Evolutionary conservation across 2,888 invertebrate species (phyloP), one percentile per base, ranked within the genome.

Genomic region (Metallyticus violacea): DNA sequence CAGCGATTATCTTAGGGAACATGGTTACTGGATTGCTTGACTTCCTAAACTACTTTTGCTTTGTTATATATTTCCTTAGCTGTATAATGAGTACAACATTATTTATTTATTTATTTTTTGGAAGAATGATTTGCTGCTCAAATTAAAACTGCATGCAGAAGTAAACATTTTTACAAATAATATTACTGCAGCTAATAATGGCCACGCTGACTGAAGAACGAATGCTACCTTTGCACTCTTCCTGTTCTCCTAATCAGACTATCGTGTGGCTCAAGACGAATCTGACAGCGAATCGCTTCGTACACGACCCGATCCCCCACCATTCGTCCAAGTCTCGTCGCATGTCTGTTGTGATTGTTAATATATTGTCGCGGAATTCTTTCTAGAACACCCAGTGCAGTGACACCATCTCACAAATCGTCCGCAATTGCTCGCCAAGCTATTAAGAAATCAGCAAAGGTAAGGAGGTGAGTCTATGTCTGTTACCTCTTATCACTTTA

Each of bases 261-360:
- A 82, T 82, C 82, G 82, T 82, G 26, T 30, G 76, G 26, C 76
- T 82, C 82, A 82, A 82, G 82, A 82, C 82, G 40, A 62, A 62
- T 62, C 40, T 15, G 40, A 62, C 40, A 62, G 40, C 1, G 40
- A 62, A 62, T 4, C 15, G 15, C 40, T 62, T 62, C 40, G 40
- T 62, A 62, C 40, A 4, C 40, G 15, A 4, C 40, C 40, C 15
- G 40, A 62, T 62, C 40, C 15, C n/a, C 22, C 40, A 62, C 22
- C 22, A 62, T 62, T 62, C n/a, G n/a, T n/a, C n/a, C n/a, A n/a
- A n/a, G 40, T 22, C 40, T 62, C 40, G 40, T 62, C 40, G 40
- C 40, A 15, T 62, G 40, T n/a, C n/a, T n/a, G 40, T 15, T 62
- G 40, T 62, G 40, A 62, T 62, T 62, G 40, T 62, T 2, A 62